Conservation (phyloP, 2,888 invertebrate species). For the Pherbina coryleti region DNA sequence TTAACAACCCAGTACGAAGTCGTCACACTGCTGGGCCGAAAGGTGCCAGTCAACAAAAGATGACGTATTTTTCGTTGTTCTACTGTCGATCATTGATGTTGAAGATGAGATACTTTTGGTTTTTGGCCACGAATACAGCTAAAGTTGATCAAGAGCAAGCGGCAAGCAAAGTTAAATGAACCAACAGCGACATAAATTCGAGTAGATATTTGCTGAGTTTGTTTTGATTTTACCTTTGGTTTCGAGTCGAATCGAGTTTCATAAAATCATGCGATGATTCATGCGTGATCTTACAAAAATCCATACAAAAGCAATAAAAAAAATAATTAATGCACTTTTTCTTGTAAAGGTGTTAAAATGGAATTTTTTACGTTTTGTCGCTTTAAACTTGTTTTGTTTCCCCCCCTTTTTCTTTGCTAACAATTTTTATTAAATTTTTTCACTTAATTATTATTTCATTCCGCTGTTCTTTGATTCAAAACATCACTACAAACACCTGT, state of each 20-base stretch:
- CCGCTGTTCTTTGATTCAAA: background rate
- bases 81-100: background rate
- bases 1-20: background rate
- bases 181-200: conserved; percentile 9
- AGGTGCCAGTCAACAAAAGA: background rate
- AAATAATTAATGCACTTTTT: background rate
- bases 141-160: background rate
- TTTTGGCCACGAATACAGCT: background rate
- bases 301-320: background rate
- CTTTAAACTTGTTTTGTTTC: background rate
- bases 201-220: background rate
- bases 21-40: background rate
- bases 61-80: background rate
- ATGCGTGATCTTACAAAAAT: background rate
- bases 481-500: background rate
- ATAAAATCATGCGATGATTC: background rate
- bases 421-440: conserved; percentile 5
- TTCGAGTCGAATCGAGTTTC: background rate
- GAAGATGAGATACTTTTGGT: background rate
- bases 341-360: background rate
- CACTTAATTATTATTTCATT: background rate
- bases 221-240: background rate
- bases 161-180: background rate
- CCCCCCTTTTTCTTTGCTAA: background rate
- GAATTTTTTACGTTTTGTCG: background rate